A percentile compares a stretch with the other conserved stretches of the same genome.
Evolutionary conservation across 2,888 invertebrate genomes (phyloP).

Genomic region (Aradus depressus): DNA sequence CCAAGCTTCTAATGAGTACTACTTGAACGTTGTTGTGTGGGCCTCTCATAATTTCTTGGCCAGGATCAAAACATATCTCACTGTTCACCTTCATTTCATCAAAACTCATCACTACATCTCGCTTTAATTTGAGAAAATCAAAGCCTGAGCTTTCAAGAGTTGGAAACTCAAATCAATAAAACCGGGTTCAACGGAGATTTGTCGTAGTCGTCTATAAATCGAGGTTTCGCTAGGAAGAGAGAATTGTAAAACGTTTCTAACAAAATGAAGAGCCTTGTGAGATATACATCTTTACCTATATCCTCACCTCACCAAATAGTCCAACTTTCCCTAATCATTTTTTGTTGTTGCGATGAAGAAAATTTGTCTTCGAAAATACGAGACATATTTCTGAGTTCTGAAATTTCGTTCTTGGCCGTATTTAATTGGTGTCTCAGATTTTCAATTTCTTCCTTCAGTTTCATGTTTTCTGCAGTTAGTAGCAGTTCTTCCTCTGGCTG

Average conservation of each 20-base stretch:
- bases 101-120: conserved; percentile 3
- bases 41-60: conserved; percentile 8
- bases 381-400: not conserved
- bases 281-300: conserved; percentile 11
- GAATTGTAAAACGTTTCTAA: conserved; percentile 1
- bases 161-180: not conserved
- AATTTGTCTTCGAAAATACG: not conserved
- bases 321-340: not conserved
- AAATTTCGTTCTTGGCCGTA: not conserved
- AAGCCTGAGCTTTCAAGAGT: conserved; percentile 5
- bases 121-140: conserved; percentile 8
- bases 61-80: conserved; percentile 9
- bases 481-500: not conserved
- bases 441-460: conserved; percentile 1
- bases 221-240: conserved; percentile 15
- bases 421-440: not conserved
- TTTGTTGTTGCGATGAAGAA: not conserved
- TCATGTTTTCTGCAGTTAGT: not conserved
- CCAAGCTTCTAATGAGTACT: not conserved
- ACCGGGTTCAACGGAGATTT: conserved; percentile 12
- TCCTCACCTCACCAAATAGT: conserved; percentile 10
- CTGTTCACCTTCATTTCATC: conserved; percentile 17
- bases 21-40: conserved; percentile 10
- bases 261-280: conserved; percentile 12
- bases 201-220: conserved; percentile 3